Base-by-base conservation (phyloP, 2,797 vertebrate genomes). In the Poeciliopsis gracilis region DNA sequence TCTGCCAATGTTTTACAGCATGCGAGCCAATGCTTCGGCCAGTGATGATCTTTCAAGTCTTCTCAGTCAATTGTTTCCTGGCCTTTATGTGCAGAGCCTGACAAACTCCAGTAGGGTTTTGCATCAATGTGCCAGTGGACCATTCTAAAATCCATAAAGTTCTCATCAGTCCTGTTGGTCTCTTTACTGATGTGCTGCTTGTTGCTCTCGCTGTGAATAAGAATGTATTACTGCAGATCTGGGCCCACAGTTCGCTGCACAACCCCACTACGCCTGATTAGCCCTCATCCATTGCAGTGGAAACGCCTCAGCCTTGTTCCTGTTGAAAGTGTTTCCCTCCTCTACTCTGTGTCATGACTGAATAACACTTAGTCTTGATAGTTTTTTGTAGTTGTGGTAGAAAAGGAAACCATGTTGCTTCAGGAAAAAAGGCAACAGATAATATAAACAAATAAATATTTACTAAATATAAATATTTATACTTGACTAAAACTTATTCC, bases 91-190 rank as follows among this genome's bases (percentile, higher is more conserved):
- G 63, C 0, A 55, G n/a, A 70, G 15, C 30, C 59, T 63, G 59
- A 63, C 30, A 57, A 57, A 55, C 28, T 41, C n/a, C 76, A 43
- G 28, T 5, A 20, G 18, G 38, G 49, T n/a, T 43, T n/a, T 70
- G 76, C 49, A 28, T 70, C 49, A 53, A 28, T 45, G 76, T 57
- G 67, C 38, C 66, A 69, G 61, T 51, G 61, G 61, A 53, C 25
- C 36, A 77, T 70, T 61, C 53, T 46, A 73, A 73, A 77, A 70
- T 67, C 70, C 75, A 81, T 77, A 78, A 73, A 66, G 57, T 33
- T 78, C 69, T 73, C 49, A 81, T 43, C 23, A 30, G 70, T 45
- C 23, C 69, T 66, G 57, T 53, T 25, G 51, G 57, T 67, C 57
- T 30, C 47, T 77, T 55, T 38, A 45, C 57, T 73, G 59, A 73